Conservation (phyloP, 2,113 vertebrate species). For the Morphnarchus princeps region DNA sequence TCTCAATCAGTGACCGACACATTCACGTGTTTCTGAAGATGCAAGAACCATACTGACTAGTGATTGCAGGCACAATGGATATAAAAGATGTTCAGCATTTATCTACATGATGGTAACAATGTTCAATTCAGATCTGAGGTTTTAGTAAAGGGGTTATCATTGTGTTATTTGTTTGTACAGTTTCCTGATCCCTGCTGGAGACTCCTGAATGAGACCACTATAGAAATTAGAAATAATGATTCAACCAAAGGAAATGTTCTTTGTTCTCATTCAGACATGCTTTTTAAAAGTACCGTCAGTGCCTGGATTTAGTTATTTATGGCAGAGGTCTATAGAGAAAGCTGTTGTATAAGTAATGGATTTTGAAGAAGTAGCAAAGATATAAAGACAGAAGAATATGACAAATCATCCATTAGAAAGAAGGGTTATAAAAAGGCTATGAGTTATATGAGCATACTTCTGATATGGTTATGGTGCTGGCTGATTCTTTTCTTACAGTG, state of each 20-base stretch:
- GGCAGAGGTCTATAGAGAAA: not conserved
- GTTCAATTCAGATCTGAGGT: not conserved
- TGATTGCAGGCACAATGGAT: not conserved
- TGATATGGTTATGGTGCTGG: not conserved
- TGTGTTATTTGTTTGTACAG: not conserved
- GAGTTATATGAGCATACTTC: not conserved
- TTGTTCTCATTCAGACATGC: not conserved
- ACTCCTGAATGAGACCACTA: not conserved
- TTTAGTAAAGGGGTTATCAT: not conserved
- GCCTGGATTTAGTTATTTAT: not conserved
- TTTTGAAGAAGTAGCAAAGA: not conserved
- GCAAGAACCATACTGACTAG: not conserved
- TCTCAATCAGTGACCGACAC: not conserved
- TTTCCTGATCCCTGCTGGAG: not conserved
- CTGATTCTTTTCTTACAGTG: not conserved
- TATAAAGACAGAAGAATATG: not conserved
- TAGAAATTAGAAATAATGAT: not conserved
- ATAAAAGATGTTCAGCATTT: not conserved
- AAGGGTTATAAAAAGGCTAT: not conserved
- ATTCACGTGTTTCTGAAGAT: not conserved
- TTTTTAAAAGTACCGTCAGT: not conserved
- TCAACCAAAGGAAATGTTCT: not conserved
- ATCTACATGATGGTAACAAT: not conserved
- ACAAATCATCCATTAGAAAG: not conserved
- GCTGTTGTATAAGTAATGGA: not conserved